A percentile compares a stretch with the other conserved stretches of the same genome.
phyloP scores from a whole-genome alignment of 2,888 invertebrate species.

The Lagria hirta region DNA sequence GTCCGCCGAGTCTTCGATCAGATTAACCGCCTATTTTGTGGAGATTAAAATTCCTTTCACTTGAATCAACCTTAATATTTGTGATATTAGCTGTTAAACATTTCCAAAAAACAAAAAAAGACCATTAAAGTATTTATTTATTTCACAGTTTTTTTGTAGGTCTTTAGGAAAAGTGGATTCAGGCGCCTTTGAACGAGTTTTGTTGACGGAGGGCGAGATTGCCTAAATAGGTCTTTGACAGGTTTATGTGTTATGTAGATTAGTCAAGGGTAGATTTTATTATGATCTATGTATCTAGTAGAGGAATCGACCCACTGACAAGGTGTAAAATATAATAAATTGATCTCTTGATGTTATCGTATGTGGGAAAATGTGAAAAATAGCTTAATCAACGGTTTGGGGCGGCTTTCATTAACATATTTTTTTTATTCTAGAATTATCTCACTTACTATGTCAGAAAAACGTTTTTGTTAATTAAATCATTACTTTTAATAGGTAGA shows the following conservation, averaged over 20 bases:
- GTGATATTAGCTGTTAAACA: slow-evolving; percentile 3
- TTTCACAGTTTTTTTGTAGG: not conserved
- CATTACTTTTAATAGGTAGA: no score
- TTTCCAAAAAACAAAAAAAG: not conserved
- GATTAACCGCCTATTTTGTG: slow-evolving; percentile 25
- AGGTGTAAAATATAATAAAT: no score
- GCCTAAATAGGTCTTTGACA: slow-evolving; percentile 19
- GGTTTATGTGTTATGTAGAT: slow-evolving; percentile 27
- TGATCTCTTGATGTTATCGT: slow-evolving; percentile 9
- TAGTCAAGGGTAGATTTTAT: slow-evolving; percentile 17
- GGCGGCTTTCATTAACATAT: no score
- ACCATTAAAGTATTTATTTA: no score
- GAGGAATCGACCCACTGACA: slow-evolving; percentile 8
- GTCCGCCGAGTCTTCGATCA: slow-evolving; percentile 18
- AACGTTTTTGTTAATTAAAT: no score
- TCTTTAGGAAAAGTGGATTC: not conserved
- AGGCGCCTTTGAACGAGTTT: slow-evolving; percentile 3
- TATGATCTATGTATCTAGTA: slow-evolving; percentile 12
- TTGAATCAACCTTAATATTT: slow-evolving; percentile 2
- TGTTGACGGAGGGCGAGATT: slow-evolving; percentile 19
- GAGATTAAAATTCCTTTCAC: slow-evolving; percentile 26
- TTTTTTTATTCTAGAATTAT: no score
- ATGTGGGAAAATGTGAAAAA: no score
- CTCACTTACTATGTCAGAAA: no score
- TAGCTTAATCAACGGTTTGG: no score